Conservation (phyloP, 2,113 vertebrate species). For the Callaeas wilsoni region DNA sequence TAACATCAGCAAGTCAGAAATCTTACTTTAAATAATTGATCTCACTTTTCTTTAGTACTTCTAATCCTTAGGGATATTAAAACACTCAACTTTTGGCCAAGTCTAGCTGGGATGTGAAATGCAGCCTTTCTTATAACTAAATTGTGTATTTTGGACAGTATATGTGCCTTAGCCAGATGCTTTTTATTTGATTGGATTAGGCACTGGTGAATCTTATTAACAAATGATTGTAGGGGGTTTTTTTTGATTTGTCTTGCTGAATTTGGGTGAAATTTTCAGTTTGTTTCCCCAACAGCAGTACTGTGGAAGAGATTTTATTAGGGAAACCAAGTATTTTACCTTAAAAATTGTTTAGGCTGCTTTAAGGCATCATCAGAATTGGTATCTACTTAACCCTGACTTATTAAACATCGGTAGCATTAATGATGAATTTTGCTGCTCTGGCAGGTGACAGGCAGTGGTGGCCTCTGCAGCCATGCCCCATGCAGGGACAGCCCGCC, state of each 20-base stretch:
- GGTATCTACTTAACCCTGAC: neutral
- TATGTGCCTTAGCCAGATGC: neutral
- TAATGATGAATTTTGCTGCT: neutral
- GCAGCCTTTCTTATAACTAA: neutral
- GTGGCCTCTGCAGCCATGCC: rapidly evolving
- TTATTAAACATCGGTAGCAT: neutral
- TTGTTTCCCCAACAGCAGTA: neutral
- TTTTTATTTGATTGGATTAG: neutral
- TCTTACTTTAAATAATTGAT: neutral
- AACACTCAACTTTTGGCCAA: neutral
- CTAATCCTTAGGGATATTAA: neutral
- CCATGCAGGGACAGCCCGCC: rapidly evolving
- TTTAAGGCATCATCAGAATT: neutral
- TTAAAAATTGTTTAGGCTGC: neutral
- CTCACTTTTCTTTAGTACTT: neutral
- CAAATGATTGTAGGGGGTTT: neutral
- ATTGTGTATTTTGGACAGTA: neutral
- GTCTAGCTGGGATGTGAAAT: neutral
- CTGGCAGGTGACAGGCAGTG: neutral
- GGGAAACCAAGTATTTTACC: neutral
- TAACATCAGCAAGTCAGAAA: neutral
- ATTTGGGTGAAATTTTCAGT: neutral
- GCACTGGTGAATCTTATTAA: neutral
- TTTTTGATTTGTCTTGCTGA: neutral
- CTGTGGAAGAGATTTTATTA: neutral